Evolutionary conservation across 2,797 vertebrate genomes (phyloP), one percentile per base, ranked within the genome.

Genomic region (Acanthurus tractus): DNA sequence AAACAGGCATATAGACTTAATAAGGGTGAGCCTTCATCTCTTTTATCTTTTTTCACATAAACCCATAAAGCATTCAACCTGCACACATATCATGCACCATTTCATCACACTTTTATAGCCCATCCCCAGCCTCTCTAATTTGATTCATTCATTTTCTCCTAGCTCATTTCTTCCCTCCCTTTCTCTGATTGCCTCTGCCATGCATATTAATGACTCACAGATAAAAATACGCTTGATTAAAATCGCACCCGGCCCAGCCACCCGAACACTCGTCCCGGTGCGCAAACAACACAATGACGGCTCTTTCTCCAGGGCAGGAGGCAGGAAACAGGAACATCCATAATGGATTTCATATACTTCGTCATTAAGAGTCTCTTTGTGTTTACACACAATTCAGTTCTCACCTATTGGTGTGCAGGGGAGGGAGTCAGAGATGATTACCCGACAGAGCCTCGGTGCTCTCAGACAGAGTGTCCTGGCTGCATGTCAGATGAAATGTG

Each of bases 181-280:
- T 38, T 69, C 70, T 81, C 68, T 40, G 15, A 81, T 81, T 81
- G 85, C 82, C 77, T 82, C 78, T 61, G 79, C 82, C 79, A 68
- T 82, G 89, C 88, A 90, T 93, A 89, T 93, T 91, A 93, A 93
- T 88, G 89, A 87, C 69, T 42, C 72, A 40, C 66, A 85, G 86
- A 90, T 87, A 86, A 90, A 92, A 92, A 91, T 81, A 77, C 64
- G 40, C 86, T 84, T 88, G 92, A 94, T 93, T 93, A 90, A 86
- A 92, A 93, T 88, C 84, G 59, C 83, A 82, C 74, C 64, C 34
- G 29, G 72, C 77, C 82, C 78, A 79, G 68, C 69, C 86, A 61
- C 59, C 70, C 70, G 8, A 76, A 63, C 70, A 38, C 75, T 76
- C 45, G 6, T 76, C 65, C 62, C 62, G 18, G 36, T 13, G 61